phyloP scores from a whole-genome alignment of 2,113 vertebrate species.

The Lagenorhynchus albirostris region DNA sequence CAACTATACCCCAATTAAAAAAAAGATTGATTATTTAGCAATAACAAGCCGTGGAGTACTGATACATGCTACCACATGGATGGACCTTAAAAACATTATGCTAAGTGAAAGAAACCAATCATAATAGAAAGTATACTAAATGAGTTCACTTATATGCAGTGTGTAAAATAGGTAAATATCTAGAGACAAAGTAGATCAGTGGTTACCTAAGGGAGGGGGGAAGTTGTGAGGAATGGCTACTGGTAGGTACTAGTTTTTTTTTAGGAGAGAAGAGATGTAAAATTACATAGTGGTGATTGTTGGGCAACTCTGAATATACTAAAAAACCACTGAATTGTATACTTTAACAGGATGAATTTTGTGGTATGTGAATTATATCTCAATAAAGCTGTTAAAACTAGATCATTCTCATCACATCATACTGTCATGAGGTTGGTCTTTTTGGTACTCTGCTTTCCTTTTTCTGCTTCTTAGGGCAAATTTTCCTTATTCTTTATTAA shows the following conservation, averaged over 20 bases:
- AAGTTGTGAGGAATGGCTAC: not conserved
- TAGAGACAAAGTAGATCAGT: not conserved
- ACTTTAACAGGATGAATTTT: not conserved
- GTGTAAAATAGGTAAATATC: not conserved
- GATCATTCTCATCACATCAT: not conserved
- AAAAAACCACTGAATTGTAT: not conserved
- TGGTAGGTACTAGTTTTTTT: not conserved
- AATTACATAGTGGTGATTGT: not conserved
- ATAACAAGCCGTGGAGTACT: not conserved
- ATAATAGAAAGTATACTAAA: not conserved
- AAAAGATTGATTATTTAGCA: not conserved
- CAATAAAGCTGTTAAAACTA: not conserved
- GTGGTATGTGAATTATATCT: not conserved
- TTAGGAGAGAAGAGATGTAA: not conserved
- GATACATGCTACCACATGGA: not conserved
- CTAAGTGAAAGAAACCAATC: not conserved
- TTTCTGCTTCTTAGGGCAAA: not conserved
- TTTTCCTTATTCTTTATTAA: not conserved
- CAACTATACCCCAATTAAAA: too few species aligned
- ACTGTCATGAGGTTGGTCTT: not conserved
- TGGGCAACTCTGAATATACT: not conserved
- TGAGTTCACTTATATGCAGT: not conserved
- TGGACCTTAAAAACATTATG: not conserved
- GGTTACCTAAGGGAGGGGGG: fast-evolving
- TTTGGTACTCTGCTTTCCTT: not conserved